A percentile compares a stretch with the other conserved stretches of the same genome.
Evolutionary conservation across 1,140 invertebrate species (phyloP).

Genomic region (Agraylea sexmaculata): DNA sequence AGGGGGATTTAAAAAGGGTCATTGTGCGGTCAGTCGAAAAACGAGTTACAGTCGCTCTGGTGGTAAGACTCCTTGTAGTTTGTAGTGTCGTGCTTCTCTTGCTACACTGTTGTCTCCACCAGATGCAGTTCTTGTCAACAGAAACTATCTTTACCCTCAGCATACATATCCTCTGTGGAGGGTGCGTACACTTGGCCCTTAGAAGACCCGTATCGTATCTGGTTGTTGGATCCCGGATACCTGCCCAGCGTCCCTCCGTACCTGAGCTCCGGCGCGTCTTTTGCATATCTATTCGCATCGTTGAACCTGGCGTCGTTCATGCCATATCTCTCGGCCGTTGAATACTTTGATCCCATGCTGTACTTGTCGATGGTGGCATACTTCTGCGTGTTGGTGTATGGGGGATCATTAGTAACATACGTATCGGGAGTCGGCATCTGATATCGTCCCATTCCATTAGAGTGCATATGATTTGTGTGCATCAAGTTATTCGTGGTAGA

Average conservation of each 20-base stretch:
- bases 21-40: no score
- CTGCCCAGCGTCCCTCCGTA: conserved; percentile 36
- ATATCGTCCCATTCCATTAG: conserved; percentile 39
- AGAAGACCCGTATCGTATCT: conserved; percentile 25
- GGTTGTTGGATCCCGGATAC: conserved; percentile 25
- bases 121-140: conserved; percentile 58
- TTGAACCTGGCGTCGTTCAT: conserved; percentile 40
- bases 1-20: no score
- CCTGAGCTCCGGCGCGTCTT: conserved; percentile 23
- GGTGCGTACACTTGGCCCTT: conserved; percentile 28
- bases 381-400: conserved; percentile 36
- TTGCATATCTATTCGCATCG: conserved; percentile 19
- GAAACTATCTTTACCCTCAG: conserved; percentile 56
- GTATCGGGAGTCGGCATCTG: conserved; percentile 19
- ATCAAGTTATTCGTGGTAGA: conserved; percentile 40
- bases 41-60: no score
- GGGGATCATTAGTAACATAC: conserved; percentile 24
- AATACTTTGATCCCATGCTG: conserved; percentile 40
- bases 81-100: background rate
- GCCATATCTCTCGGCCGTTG: conserved; percentile 26
- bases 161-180: conserved; percentile 41
- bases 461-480: conserved; percentile 45
- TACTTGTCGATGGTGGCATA: conserved; percentile 42
- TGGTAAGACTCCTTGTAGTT: no score
- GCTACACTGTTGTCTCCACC: conserved; percentile 50